Percentiles rank a stretch among this genome's conserved stretches.
Conservation (phyloP, 2,113 vertebrate genomes). For the Plecturocebus donacophilus region DNA sequence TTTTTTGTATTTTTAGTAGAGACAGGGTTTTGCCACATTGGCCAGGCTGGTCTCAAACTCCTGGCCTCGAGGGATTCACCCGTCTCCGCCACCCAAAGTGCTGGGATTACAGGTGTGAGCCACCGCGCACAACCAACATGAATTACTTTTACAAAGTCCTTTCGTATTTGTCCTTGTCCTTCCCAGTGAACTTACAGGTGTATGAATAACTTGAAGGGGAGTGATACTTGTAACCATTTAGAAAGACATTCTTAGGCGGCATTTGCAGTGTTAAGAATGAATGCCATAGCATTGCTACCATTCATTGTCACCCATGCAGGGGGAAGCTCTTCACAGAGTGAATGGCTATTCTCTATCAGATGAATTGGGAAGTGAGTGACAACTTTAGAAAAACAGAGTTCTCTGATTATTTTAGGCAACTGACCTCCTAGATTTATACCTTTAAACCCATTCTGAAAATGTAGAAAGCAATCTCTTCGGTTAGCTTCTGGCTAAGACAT, state of each 20-base stretch:
- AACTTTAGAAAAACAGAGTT: background rate
- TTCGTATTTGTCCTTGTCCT: background rate
- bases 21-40: no score
- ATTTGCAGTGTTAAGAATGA: background rate
- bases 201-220: background rate
- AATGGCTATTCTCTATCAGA: background rate
- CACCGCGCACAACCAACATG: background rate
- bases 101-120: no score
- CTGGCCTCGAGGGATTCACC: no score
- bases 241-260: background rate
- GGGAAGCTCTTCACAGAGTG: background rate
- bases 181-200: background rate
- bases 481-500: background rate
- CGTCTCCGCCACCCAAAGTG: no score
- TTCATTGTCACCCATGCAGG: background rate
- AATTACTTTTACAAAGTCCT: background rate
- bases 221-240: background rate
- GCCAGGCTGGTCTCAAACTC: no score
- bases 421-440: background rate
- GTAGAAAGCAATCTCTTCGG: background rate
- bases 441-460: background rate
- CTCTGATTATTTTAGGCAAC: background rate
- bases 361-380: background rate
- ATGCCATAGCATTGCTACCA: accelerated
- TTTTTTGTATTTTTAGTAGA: no score